phyloP scores from a whole-genome alignment of 2,797 vertebrate genomes.

The Protonibea diacanthus region DNA sequence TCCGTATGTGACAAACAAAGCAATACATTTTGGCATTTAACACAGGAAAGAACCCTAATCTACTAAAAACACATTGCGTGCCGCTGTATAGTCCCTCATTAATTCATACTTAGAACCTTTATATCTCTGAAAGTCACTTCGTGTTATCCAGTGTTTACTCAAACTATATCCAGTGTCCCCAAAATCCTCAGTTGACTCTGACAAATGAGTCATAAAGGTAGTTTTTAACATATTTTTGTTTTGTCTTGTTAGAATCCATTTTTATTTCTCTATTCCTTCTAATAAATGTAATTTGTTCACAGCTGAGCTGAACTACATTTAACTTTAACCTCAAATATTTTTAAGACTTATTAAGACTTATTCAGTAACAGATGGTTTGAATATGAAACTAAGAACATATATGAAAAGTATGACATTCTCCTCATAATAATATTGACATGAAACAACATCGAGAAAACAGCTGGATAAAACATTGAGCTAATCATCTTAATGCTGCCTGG shows the following conservation, averaged over 20 bases:
- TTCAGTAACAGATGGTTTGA: background rate
- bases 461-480: conserved; percentile 46
- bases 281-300: background rate
- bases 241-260: background rate
- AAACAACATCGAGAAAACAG: conserved; percentile 58
- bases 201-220: background rate
- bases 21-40: background rate
- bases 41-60: background rate
- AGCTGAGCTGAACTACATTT: background rate
- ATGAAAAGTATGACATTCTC: conserved; percentile 13
- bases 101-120: conserved; percentile 7
- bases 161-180: conserved; percentile 11
- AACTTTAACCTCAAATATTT: background rate
- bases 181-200: conserved; percentile 48
- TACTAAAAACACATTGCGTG: background rate
- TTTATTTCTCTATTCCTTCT: background rate
- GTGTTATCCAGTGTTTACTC: conserved; percentile 36
- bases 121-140: conserved; percentile 37
- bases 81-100: background rate
- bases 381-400: background rate
- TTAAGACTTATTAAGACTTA: background rate
- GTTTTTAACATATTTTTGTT: background rate
- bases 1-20: background rate
- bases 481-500: conserved; percentile 57
- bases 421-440: conserved; percentile 61